Percentiles rank a stretch among this genome's conserved stretches.
These are phyloP conservation scores for Scarus forsteni DNA, from an alignment of 2,797 vertebrate species.

Conservation along the genomic window DNA sequence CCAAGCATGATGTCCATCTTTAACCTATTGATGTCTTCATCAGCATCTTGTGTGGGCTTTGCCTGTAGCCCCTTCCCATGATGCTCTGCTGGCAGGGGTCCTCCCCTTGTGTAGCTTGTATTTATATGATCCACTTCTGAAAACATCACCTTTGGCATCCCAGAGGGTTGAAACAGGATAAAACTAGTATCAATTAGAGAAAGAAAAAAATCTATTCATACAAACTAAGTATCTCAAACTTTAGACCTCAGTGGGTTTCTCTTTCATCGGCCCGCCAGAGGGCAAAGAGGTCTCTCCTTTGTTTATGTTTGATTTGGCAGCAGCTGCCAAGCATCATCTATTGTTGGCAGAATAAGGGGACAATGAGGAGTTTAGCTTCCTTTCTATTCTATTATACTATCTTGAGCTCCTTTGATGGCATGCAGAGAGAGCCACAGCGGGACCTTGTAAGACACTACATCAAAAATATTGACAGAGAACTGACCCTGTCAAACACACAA, in stretches of 20 bases:
- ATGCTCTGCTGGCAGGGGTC: conserved; percentile 73
- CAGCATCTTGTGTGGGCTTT: conserved; percentile 82
- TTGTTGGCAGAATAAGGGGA: conserved; percentile 48
- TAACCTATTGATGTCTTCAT: conserved; percentile 66
- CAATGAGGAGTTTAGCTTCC: conserved; percentile 35
- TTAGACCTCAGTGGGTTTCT: conserved; percentile 43
- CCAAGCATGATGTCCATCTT: conserved; percentile 61
- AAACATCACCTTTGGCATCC: conserved; percentile 81
- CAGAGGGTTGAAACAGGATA: conserved; percentile 70
- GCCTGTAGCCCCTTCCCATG: conserved; percentile 78
- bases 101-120: conserved; percentile 66
- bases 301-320: conserved; percentile 81
- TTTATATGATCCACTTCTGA: conserved; percentile 76
- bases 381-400: conserved; percentile 25
- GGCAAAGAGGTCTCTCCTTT: conserved; percentile 56
- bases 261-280: conserved; percentile 73
- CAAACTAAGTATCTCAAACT: conserved; percentile 59
- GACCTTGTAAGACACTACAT: conserved; percentile 63
- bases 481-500: conserved; percentile 68
- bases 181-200: conserved; percentile 77
- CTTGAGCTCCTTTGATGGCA: not conserved
- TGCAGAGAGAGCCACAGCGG: conserved; percentile 14
- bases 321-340: conserved; percentile 41
- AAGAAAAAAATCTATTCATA: conserved; percentile 43
- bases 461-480: conserved; percentile 66